phyloP scores from a whole-genome alignment of 37 sponge, comb jelly and placozoan species.

The Halichondria panicea region DNA sequence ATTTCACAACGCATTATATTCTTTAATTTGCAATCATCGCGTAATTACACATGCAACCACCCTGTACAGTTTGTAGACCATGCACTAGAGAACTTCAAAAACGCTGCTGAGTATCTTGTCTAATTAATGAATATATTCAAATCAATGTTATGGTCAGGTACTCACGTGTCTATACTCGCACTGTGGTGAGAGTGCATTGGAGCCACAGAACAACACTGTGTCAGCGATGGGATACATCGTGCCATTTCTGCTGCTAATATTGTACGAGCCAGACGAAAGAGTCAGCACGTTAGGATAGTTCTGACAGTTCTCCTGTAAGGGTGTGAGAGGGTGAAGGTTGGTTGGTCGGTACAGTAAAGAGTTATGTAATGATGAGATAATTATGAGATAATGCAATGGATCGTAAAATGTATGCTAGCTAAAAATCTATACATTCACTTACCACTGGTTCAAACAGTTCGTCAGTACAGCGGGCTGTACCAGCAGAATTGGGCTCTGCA shows the following conservation, averaged over 20 bases:
- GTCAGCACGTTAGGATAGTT: conserved; percentile 34
- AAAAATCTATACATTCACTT: neutral
- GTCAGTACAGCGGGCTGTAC: neutral
- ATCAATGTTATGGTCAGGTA: too few relatives aligned
- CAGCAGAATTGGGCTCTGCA: neutral
- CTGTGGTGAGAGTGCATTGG: conserved; percentile 21
- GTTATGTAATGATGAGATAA: neutral
- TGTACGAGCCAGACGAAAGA: neutral
- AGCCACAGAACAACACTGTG: conserved; percentile 45
- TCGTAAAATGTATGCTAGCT: conserved; percentile 1
- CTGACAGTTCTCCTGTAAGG: conserved; percentile 40
- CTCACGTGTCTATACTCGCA: conserved; percentile 58
- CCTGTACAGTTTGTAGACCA: too few relatives aligned
- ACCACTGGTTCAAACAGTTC: neutral
- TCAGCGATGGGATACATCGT: neutral
- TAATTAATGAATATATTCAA: too few relatives aligned
- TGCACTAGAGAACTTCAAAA: too few relatives aligned
- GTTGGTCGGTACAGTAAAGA: neutral
- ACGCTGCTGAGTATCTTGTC: too few relatives aligned
- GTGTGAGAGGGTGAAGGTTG: conserved; percentile 2
- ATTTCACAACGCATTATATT: too few relatives aligned
- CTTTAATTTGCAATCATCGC: too few relatives aligned
- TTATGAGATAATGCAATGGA: neutral
- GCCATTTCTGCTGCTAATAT: neutral
- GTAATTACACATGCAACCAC: too few relatives aligned